Conservation (phyloP, 2,113 vertebrate species). For the Dicaeum eximium region DNA sequence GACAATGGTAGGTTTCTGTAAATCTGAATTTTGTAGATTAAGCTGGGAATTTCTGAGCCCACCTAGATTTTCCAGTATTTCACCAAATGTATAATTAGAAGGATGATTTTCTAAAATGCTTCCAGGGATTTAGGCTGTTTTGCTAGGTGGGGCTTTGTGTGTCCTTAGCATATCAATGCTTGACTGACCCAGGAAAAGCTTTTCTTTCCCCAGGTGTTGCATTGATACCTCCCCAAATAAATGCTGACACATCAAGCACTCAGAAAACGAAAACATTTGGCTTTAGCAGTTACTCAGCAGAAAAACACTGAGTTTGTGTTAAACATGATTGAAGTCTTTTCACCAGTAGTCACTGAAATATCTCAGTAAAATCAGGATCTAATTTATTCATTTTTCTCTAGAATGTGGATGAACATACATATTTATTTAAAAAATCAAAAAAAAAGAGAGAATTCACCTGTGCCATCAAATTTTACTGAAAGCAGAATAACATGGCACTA, state of each 20-base stretch:
- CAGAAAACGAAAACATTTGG: not conserved
- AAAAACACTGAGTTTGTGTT: not conserved
- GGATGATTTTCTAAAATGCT: not conserved
- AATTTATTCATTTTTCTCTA: not conserved
- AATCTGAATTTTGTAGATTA: not conserved
- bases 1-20: not conserved
- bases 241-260: not conserved
- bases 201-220: not conserved
- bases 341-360: not conserved
- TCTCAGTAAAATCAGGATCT: not conserved
- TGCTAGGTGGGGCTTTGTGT: rapidly evolving
- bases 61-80: not conserved
- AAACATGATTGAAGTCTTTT: not conserved
- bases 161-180: not conserved
- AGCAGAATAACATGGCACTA: not conserved
- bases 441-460: not conserved
- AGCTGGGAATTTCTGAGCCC: not conserved
- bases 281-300: not conserved
- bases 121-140: not conserved
- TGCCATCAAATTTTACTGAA: not conserved
- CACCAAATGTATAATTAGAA: not conserved
- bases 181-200: not conserved
- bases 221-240: not conserved
- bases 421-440: not conserved
- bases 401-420: not conserved